Evolutionary conservation across 2,888 invertebrate species (phyloP).

Genomic region (Axea sp.): DNA sequence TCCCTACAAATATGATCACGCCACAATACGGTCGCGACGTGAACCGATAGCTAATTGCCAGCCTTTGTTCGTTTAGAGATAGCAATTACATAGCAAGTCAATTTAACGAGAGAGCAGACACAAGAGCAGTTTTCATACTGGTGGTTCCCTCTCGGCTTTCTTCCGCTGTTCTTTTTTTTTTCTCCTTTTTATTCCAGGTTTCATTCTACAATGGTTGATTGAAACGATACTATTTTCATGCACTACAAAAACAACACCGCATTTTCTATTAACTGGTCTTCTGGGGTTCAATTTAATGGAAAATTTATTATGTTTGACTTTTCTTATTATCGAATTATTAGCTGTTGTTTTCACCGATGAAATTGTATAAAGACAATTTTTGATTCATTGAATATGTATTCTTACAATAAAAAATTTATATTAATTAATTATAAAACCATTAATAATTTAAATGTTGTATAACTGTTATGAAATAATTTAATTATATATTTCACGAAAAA

Average conservation of each 20-base stretch:
- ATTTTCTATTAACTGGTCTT: constrained; percentile 18
- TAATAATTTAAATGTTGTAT: no score
- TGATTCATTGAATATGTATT: no score
- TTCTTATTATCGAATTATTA: background rate
- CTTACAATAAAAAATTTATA: no score
- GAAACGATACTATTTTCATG: constrained; percentile 47
- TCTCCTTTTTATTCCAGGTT: background rate
- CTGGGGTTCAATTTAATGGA: background rate
- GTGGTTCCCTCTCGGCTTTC: constrained; percentile 12
- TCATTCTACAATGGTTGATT: constrained; percentile 23
- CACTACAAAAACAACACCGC: constrained; percentile 21
- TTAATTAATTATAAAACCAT: no score
- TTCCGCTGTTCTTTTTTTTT: constrained; percentile 22
- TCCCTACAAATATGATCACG: constrained; percentile 56
- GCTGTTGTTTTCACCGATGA: background rate
- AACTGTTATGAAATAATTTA: no score
- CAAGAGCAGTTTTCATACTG: constrained; percentile 33
- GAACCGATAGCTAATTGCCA: constrained; percentile 61
- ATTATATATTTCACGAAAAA: no score
- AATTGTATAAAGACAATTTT: background rate
- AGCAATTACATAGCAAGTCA: constrained; percentile 59
- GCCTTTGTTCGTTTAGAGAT: constrained; percentile 61
- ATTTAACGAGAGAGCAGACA: constrained; percentile 44
- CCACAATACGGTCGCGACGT: constrained; percentile 51
- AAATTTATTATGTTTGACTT: constrained; percentile 11